These are phyloP conservation scores for Tetrao urogallus DNA, from an alignment of 2,113 vertebrate species.

Conservation along the genomic window DNA sequence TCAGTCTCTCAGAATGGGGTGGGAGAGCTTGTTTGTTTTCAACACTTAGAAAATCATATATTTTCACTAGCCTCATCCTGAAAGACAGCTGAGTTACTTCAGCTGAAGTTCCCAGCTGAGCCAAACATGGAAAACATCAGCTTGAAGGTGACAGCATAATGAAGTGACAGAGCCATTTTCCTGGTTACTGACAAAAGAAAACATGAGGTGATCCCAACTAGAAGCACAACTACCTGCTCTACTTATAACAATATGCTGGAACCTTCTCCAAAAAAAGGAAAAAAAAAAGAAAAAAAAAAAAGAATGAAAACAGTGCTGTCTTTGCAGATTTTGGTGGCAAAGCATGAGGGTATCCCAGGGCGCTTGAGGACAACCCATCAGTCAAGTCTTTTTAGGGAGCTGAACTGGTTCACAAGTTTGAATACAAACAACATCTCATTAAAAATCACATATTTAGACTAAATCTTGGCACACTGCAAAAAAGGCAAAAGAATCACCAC, in stretches of 20 bases:
- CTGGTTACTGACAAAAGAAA: not conserved
- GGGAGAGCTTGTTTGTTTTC: accelerated
- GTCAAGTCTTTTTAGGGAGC: conserved; percentile 40
- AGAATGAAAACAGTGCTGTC: not conserved
- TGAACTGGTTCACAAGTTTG: conserved; percentile 48
- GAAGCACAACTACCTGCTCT: conserved; percentile 18
- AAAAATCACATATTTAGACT: conserved; percentile 58
- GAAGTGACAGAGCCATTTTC: not conserved
- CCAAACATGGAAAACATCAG: conserved; percentile 7
- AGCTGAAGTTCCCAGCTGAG: not conserved
- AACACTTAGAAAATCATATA: not conserved
- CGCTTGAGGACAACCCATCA: conserved; percentile 38
- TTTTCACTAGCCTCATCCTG: conserved; percentile 10
- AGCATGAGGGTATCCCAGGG: conserved; percentile 12
- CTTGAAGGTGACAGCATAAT: not conserved
- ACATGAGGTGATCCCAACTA: not conserved
- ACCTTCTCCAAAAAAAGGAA: not conserved
- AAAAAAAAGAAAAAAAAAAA: not conserved
- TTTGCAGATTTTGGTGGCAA: conserved; percentile 26
- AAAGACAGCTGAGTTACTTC: conserved; percentile 1
- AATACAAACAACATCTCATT: conserved; percentile 60
- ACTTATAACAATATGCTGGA: not conserved
- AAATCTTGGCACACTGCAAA: conserved; percentile 38
- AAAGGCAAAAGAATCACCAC: conserved; percentile 47
- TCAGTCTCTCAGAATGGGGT: not conserved